A percentile compares a stretch with the other conserved stretches of the same genome.
phyloP scores from a whole-genome alignment of 2,888 invertebrate genomes.

The Polymixis lichenea region DNA sequence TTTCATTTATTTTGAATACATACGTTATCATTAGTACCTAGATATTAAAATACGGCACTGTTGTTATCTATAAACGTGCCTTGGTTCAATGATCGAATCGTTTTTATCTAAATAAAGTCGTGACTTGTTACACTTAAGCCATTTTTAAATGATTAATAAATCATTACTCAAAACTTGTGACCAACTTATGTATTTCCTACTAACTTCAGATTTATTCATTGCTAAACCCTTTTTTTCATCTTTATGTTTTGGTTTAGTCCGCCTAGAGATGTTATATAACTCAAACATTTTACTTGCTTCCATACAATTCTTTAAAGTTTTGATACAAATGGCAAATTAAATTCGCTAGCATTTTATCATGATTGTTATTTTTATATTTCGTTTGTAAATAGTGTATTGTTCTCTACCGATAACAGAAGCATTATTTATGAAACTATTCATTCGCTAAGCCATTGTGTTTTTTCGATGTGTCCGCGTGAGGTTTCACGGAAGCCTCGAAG shows the following conservation, averaged over 20 bases:
- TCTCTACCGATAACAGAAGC: conserved; percentile 45
- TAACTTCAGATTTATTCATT: neutral
- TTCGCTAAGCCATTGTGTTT: conserved; percentile 71
- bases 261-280: neutral
- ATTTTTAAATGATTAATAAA: neutral
- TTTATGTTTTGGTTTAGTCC: neutral
- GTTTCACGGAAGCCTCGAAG: conserved; percentile 68
- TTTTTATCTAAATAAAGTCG: conserved; percentile 3
- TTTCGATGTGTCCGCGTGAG: conserved; percentile 57
- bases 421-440: conserved; percentile 51
- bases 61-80: conserved; percentile 18
- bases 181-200: neutral
- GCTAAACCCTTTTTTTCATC: neutral
- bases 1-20: conserved; percentile 6
- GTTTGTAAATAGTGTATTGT: conserved; percentile 55
- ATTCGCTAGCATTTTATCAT: conserved; percentile 62
- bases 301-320: conserved; percentile 2
- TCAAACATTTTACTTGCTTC: neutral
- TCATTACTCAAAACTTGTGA: neutral
- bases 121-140: conserved; percentile 5
- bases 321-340: conserved; percentile 32
- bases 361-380: conserved; percentile 35
- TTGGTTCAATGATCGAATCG: conserved; percentile 47
- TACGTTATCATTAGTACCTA: conserved; percentile 9
- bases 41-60: conserved; percentile 16